Evolutionary conservation across 2,888 invertebrate species (phyloP), one percentile per base, ranked within the genome.

Genomic region (Drosophila acutilabella): DNA sequence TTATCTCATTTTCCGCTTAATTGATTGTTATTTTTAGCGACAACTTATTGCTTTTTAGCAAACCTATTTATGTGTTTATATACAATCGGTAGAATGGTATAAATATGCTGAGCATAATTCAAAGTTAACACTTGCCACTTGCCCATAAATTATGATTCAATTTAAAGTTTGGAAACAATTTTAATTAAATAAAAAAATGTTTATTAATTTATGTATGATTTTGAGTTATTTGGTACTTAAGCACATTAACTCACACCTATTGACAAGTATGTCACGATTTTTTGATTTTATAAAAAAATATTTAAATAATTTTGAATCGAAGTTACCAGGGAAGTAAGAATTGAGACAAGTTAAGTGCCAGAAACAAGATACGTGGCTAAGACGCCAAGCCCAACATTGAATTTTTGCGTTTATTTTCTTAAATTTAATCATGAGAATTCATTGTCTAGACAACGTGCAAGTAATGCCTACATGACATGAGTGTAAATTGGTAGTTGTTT

Each of bases 161-260:
- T 23, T 58, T 54, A 50, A 57, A 38, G 18, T 30, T 6, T 30
- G 8, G 0, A 30, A 8, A 8, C 8, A 30, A 8, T 30, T 30
- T 30, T 1, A 8, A 2, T 30, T 30, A 2, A 30, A 30, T 30
- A 30, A 30, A 30, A 26, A 30, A 40, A 26, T 20, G 20, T 45
- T 42, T 44, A 33, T 44, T 38, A 36, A 33, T 44, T 42, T 18
- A 23, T 56, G 8, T 41, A 38, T 14, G 42, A 51, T 52, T 26
- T 61, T 62, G 68, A 64, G 51, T 26, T 71, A 52, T 57, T 58
- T 26, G 26, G 33, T 7, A 33, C 8, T 54, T 48, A 33, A 45
- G 38, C 61, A 56, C 67, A 50, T 58, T 65, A 52, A 8, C 76
- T 74, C 71, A 80, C 81, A 84, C 81, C 71, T 83, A 57, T 66